Base-by-base conservation (phyloP, 2,797 vertebrate species). In the Coregonus ussuriensis region DNA sequence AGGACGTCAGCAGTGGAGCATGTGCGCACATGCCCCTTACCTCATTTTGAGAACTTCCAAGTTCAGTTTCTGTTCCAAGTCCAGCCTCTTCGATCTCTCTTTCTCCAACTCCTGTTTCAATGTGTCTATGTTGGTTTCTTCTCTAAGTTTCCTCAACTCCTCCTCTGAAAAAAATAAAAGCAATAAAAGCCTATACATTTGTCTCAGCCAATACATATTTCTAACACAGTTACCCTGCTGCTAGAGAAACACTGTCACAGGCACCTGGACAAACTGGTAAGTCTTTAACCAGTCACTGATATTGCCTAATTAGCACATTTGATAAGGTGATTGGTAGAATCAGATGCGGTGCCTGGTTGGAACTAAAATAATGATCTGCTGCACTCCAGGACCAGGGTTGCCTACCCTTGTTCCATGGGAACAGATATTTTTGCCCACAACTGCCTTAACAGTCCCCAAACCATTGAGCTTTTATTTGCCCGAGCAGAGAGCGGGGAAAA, bases 21-120 rank as follows among this genome's bases (percentile, higher is more conserved):
- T 66, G 63, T 66, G 63, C 29, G 13, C 63, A 66, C 63, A 29
- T 3, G 21, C 63, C 11, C 51, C 76, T 79, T 87, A 96, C 97
- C 96, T 96, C 89, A 94, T 78, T 84, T 92, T 96, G 70, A 95
- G 84, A 62, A 93, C 84, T 67, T 99, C 96, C 59, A 63, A 21
- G 79, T 88, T 96, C 82, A 98, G 88, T 89, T 95, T 98, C 87
- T 96, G 96, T 81, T 99, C 97, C 81, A 99, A 92, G 81, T 99
- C 97, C 0, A 91, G 47, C 74, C 96, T 92, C 74, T 94, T 95
- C 82, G 92, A 88, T 62, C 95, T 95, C 81, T 99, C 98, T 69
- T 94, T 97, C 85, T 99, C 97, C 82, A 99, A 94, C 80, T 99
- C 97, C 89, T 96, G 97, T 59, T 92, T 95, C 86, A 99, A 91